Base-by-base conservation (phyloP, 2,888 invertebrate genomes). In the Yponomeuta cagnagella region DNA sequence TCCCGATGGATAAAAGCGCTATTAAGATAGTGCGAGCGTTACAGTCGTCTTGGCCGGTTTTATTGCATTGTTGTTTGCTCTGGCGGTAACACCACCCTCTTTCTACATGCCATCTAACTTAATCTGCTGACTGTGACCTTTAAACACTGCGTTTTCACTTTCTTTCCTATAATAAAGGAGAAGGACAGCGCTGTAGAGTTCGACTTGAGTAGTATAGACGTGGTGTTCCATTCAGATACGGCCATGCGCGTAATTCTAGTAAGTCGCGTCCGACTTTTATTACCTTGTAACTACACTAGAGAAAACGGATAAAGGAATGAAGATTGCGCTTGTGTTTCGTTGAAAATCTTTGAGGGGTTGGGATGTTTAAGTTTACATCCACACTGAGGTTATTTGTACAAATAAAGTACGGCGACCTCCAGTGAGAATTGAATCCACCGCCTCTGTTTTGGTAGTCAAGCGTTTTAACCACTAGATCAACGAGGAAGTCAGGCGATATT, bases 211-310 rank as follows among this genome's bases (percentile, higher is more conserved):
- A 58, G 0, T 5, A 58, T 12, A 58, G 15, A 12, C 12, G 52
- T 15, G 15, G 52, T 12, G 15, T 15, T 58, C 15, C 15, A 58
- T 58, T 58, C 52, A 15, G 52, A 15, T 58, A 15, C 52, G 15
- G 52, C 52, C 6, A 58, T 15, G 52, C 52, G 52, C 52, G 52
- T 58, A 58, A 58, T 58, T 12, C 52, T 58, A 15, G 52, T 58
- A 58, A 58, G 52, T 58, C 52, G 52, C 52, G 12, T 58, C 52
- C 52, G 52, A 58, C 52, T 58, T 58, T 58, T 58, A 58, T 58
- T 58, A 58, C 52, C 52, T 58, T 58, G 52, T 58, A 58, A 58
- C 52, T 58, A 58, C 52, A 58, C 52, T 58, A 58, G 52, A 58
- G 52, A 58, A 58, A 58, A 58, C 52, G 52, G 15, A 12, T 58